Percentiles rank a stretch among this genome's conserved stretches.
phyloP scores from a whole-genome alignment of 2,113 vertebrate genomes.

The Eudorcas thomsonii region DNA sequence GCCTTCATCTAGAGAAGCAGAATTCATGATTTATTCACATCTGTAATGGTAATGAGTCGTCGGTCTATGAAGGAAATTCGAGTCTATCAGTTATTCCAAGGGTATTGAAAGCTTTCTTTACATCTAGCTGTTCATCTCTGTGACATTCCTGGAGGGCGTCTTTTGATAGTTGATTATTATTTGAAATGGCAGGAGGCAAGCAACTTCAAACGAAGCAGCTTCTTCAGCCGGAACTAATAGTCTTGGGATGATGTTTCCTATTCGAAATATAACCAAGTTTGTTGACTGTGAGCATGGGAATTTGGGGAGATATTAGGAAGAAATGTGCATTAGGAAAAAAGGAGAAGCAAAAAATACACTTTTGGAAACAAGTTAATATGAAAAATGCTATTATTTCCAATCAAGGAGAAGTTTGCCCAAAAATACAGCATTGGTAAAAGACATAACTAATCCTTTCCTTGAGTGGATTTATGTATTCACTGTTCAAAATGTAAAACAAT shows the following conservation, averaged over 20 bases:
- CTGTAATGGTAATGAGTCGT: constrained; percentile 46
- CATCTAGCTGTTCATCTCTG: constrained; percentile 61
- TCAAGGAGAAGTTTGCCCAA: background rate
- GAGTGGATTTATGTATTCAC: background rate
- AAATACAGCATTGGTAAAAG: background rate
- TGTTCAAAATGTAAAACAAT: background rate
- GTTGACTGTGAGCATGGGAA: constrained; percentile 5
- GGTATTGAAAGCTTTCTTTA: constrained; percentile 56
- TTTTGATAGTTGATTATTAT: constrained; percentile 73
- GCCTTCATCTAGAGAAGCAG: constrained; percentile 6
- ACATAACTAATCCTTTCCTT: background rate
- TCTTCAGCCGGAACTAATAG: constrained; percentile 63
- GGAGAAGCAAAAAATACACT: background rate
- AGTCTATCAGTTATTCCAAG: constrained; percentile 64
- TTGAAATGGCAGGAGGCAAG: constrained; percentile 66
- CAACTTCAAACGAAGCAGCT: constrained; percentile 63
- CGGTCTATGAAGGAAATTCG: constrained; percentile 52
- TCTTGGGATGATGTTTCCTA: constrained; percentile 45
- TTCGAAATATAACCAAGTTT: constrained; percentile 37
- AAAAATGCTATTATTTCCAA: background rate
- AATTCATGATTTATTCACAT: constrained; percentile 68
- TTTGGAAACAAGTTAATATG: background rate
- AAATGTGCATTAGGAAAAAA: background rate
- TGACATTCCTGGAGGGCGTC: constrained; percentile 70
- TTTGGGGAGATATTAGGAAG: background rate